phyloP scores from a whole-genome alignment of 2,888 invertebrate species.

The Ennomos fuscantarius region DNA sequence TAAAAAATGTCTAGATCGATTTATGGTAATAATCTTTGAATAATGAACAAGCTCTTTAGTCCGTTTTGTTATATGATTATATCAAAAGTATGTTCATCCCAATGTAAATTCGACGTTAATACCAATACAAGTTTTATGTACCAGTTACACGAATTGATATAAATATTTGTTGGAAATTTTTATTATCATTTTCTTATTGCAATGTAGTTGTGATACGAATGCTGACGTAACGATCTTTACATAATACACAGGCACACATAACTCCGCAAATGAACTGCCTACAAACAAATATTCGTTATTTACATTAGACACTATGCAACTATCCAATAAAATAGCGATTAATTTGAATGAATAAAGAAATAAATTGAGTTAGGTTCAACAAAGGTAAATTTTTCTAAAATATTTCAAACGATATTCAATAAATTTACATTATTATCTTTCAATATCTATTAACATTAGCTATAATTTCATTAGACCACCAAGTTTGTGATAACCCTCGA shows the following conservation, averaged over 20 bases:
- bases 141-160: too few species aligned
- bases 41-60: too few species aligned
- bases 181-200: too few species aligned
- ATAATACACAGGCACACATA: conserved; percentile 74
- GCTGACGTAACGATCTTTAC: conserved; percentile 58
- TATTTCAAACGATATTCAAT: conserved; percentile 77
- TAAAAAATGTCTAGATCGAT: too few species aligned
- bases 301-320: conserved; percentile 75
- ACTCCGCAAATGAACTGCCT: conserved; percentile 70
- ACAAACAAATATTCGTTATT: conserved; percentile 72
- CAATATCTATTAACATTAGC: conserved; percentile 83
- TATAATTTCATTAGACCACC: conserved; percentile 81
- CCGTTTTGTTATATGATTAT: too few species aligned
- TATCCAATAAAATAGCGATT: conserved; percentile 73
- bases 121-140: too few species aligned
- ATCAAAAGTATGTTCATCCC: too few species aligned
- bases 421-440: conserved; percentile 78
- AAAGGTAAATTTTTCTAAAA: conserved; percentile 85
- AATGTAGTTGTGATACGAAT: conserved; percentile 46
- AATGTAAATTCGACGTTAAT: too few species aligned
- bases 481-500: conserved; percentile 79
- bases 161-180: too few species aligned
- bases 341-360: conserved; percentile 71
- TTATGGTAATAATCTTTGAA: too few species aligned
- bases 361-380: conserved; percentile 77